A percentile compares a stretch with the other conserved stretches of the same genome.
phyloP scores from a whole-genome alignment of 2,888 invertebrate species.

The Clitarchus hookeri region DNA sequence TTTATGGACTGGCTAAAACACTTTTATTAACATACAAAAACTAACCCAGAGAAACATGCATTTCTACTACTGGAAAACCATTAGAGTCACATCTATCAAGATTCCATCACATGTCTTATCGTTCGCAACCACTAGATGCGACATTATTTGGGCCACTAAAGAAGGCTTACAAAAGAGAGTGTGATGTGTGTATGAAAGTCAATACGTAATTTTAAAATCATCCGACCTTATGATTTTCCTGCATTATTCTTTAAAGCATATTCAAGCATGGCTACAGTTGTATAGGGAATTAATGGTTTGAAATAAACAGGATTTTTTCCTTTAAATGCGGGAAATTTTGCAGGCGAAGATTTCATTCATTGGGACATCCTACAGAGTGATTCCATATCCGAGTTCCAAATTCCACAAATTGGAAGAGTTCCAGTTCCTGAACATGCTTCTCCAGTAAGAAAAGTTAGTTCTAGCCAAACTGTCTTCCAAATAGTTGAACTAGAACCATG shows the following conservation, averaged over 20 bases:
- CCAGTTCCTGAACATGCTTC: no score
- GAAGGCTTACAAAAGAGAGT: not conserved
- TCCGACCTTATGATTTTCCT: not conserved
- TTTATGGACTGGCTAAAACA: not conserved
- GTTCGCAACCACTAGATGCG: not conserved
- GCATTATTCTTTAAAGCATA: not conserved
- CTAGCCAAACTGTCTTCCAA: no score
- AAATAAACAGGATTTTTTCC: not conserved
- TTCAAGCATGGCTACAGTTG: slow-evolving; percentile 16
- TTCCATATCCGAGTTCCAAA: no score
- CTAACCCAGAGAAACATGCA: not conserved
- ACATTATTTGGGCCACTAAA: not conserved
- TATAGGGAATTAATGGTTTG: not conserved
- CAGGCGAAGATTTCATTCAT: not conserved
- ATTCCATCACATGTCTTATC: not conserved
- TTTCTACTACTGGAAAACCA: slow-evolving; percentile 1
- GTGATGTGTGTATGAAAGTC: not conserved
- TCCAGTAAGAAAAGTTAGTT: no score
- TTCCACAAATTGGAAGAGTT: no score
- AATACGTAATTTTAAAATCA: not conserved
- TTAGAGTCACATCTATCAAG: not conserved
- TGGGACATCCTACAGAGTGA: no score
- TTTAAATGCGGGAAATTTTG: not conserved
- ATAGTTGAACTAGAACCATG: no score
- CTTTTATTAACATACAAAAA: not conserved